phyloP scores from a whole-genome alignment of 2,113 vertebrate species.

The Sterrhoptilus dennistouni region DNA sequence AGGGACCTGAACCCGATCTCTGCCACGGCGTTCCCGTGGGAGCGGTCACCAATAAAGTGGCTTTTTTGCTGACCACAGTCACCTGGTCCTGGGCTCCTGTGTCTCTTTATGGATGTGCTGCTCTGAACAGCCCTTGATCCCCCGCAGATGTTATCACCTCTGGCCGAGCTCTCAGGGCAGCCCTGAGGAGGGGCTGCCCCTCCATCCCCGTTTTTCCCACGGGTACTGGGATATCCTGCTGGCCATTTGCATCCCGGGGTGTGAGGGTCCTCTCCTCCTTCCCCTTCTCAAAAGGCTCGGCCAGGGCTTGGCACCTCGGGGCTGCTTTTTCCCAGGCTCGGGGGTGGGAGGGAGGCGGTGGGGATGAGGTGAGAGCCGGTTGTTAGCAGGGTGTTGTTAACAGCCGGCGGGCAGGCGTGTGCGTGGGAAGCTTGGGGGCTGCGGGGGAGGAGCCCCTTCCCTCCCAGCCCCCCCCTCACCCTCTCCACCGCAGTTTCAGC shows the following conservation, averaged over 20 bases:
- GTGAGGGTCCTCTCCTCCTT: background rate
- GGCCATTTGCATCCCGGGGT: background rate
- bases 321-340: conserved; percentile 51
- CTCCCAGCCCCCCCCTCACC: background rate
- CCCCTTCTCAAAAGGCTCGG: background rate
- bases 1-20: conserved; percentile 87
- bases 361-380: conserved; percentile 27
- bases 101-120: conserved; percentile 34
- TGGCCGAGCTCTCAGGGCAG: background rate
- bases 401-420: conserved; percentile 4
- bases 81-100: background rate
- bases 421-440: conserved; percentile 52
- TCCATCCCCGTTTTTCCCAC: conserved; percentile 46
- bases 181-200: background rate
- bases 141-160: background rate
- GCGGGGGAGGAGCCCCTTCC: background rate
- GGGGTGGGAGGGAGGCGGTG: background rate
- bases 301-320: background rate
- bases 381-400: conserved; percentile 55
- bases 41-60: conserved; percentile 85
- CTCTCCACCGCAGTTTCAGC: background rate
- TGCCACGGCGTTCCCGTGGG: conserved; percentile 78
- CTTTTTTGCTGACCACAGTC: conserved; percentile 77
- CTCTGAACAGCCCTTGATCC: background rate
- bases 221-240: background rate